Evolutionary conservation across 2,888 invertebrate genomes (phyloP), one percentile per base, ranked within the genome.

Genomic region (Rapana venosa): DNA sequence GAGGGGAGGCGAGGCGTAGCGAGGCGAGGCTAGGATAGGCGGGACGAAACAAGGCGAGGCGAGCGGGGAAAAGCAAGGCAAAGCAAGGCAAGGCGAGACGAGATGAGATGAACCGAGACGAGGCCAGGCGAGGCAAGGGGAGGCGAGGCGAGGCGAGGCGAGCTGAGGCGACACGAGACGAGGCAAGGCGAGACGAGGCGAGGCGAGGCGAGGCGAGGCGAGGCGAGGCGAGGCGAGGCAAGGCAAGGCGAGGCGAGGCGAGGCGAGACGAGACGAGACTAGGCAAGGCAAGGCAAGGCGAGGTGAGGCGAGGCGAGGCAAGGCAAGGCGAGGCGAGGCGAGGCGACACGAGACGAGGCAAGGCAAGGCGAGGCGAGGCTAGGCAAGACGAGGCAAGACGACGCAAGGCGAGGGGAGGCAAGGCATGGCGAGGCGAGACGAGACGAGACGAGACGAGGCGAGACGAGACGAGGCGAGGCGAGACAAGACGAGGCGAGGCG

Each of bases 211-310:
- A 79, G 35, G 17, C 32, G 26, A 79, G 79, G 4, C 35, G 15
- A 79, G 79, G 35, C 79, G 15, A 79, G 79, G 35, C 79, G 35
- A 79, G 79, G 35, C 79, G 15, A 79, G 35, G 79, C 35, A 35
- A 79, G 79, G 79, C 79, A 79, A 74, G 74, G 74, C 74, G n/a
- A 74, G 74, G 74, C 74, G 11, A 74, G 74, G 30, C 74, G 11
- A 74, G 74, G 30, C 74, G 5, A 58, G 85, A 30, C 85, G 13
- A 58, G 85, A 30, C 56, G n/a, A 58, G 58, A 58, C 85, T 0
- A 58, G 58, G 85, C 58, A 22, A 58, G 30, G 85, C 58, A 30
- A 58, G 56, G 30, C 56, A 30, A 58, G 58, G 85, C 85, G 22
- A 58, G 85, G 58, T 58, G 61, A 87, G 84, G 87, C 58, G 58